Base-by-base conservation (phyloP, 2,888 invertebrate genomes). In the Leucozona laternaria region DNA sequence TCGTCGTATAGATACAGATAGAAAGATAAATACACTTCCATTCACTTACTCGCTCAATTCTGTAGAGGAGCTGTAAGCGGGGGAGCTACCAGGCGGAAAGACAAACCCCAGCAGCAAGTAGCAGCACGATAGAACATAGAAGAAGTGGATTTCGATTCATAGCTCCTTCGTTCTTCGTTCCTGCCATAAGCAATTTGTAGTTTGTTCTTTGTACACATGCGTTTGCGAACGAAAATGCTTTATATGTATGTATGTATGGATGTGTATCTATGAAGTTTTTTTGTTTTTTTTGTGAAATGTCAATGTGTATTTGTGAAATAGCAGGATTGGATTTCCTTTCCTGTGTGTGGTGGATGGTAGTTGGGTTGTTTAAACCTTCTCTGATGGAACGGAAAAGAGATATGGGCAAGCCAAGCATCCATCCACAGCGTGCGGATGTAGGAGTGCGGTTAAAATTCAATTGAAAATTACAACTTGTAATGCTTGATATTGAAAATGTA, bases 401-500 rank as follows among this genome's bases (percentile, higher is more conserved):
- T 25, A 28, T 40, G 45, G 45, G 25, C 53, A 50, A 43, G 48
- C 43, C 43, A 50, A 43, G 45, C 43, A 71, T 72, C 37, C 53
- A n/a, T n/a, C n/a, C n/a, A n/a, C n/a, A 66, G 43, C 45, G 64
- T 25, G 48, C 20, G 66, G 66, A 45, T n/a, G 53, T 28, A 28
- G 25, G 34, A 25, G 64, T 57, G 53, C 22, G 60, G 55, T 34
- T 79, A 60, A 75, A 82, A 79, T 86, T 86, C 82, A 86, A 86
- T 86, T 81, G 85, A 53, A 81, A 86, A 81, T 86, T 62, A 81
- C 68, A 68, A 37, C 34, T 81, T 68, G 66, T 84, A 84, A 80
- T 76, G 73, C 50, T 53, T 86, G 70, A 78, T 77, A 86, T 86
- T 86, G 86, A 86, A 86, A 86, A 71, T 82, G 79, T 82, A n/a